Conservation (phyloP, 1,140 invertebrate genomes). For the Anastrepha obliqua region DNA sequence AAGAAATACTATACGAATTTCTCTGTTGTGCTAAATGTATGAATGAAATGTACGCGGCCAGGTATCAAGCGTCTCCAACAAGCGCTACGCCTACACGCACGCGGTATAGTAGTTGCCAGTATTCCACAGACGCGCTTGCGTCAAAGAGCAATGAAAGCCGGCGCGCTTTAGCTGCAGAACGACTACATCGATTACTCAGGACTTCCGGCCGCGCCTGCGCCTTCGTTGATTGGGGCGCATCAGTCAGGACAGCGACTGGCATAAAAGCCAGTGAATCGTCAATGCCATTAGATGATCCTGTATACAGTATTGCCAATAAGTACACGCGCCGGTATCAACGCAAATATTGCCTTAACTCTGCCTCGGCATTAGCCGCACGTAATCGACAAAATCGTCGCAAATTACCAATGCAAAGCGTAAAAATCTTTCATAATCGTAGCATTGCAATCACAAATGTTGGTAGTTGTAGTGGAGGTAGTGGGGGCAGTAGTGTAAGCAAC, state of each 20-base stretch:
- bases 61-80: slow-evolving; percentile 5
- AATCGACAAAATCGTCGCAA: slow-evolving; percentile 70
- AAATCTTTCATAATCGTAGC: slow-evolving; percentile 74
- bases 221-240: neutral
- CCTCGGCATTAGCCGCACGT: slow-evolving; percentile 64
- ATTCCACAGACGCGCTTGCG: neutral
- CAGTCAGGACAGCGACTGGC: neutral
- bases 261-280: slow-evolving; percentile 64
- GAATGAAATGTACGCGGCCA: slow-evolving; percentile 65
- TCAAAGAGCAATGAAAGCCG: slow-evolving; percentile 45
- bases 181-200: slow-evolving; percentile 62
- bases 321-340: slow-evolving; percentile 67
- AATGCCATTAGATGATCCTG: slow-evolving; percentile 65
- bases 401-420: slow-evolving; percentile 73
- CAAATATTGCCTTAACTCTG: slow-evolving; percentile 57
- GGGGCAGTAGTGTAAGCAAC: neutral
- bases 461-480: neutral
- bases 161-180: slow-evolving; percentile 19
- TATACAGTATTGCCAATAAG: slow-evolving; percentile 70
- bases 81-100: neutral
- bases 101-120: slow-evolving; percentile 16
- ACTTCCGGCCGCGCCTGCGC: slow-evolving; percentile 55
- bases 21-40: slow-evolving; percentile 73
- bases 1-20: slow-evolving; percentile 72
- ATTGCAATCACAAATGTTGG: slow-evolving; percentile 57